A percentile compares a stretch with the other conserved stretches of the same genome.
phyloP scores from a whole-genome alignment of 1,140 invertebrate species.

The Calycopis cecrops region DNA sequence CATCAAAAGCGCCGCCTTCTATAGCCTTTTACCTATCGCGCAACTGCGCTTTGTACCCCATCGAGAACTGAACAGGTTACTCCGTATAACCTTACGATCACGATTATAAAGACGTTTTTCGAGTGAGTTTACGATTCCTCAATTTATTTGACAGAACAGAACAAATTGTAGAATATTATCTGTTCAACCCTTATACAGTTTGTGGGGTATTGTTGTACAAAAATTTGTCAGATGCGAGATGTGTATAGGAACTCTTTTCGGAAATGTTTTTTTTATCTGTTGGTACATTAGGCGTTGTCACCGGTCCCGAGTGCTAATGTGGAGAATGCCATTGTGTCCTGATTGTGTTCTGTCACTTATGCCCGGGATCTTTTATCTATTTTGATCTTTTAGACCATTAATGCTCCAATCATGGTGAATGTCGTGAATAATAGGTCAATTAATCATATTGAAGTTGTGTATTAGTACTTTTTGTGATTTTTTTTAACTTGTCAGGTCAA shows the following conservation, averaged over 20 bases:
- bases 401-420: slow-evolving; percentile 1
- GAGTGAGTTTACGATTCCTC: neutral
- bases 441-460: neutral
- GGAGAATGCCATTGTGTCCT: slow-evolving; percentile 10
- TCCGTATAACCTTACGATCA: slow-evolving; percentile 12
- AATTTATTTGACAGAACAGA: slow-evolving; percentile 14
- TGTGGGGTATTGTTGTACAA: slow-evolving; percentile 55
- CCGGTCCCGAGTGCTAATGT: slow-evolving; percentile 50
- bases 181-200: slow-evolving; percentile 64
- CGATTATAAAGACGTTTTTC: slow-evolving; percentile 18
- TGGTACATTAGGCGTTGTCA: slow-evolving; percentile 52
- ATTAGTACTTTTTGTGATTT: too few relatives aligned
- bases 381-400: slow-evolving; percentile 23
- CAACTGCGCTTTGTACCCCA: slow-evolving; percentile 34
- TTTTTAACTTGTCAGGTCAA: too few relatives aligned
- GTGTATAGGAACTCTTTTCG: slow-evolving; percentile 45
- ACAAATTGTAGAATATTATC: slow-evolving; percentile 39
- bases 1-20: slow-evolving; percentile 64
- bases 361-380: slow-evolving; percentile 17
- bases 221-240: slow-evolving; percentile 64
- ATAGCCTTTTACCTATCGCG: slow-evolving; percentile 54
- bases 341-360: slow-evolving; percentile 17
- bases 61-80: neutral
- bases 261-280: slow-evolving; percentile 40
- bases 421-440: neutral